A percentile compares a stretch with the other conserved stretches of the same genome.
phyloP scores from a whole-genome alignment of 2,113 vertebrate genomes.

The Anser brachyrhynchus region DNA sequence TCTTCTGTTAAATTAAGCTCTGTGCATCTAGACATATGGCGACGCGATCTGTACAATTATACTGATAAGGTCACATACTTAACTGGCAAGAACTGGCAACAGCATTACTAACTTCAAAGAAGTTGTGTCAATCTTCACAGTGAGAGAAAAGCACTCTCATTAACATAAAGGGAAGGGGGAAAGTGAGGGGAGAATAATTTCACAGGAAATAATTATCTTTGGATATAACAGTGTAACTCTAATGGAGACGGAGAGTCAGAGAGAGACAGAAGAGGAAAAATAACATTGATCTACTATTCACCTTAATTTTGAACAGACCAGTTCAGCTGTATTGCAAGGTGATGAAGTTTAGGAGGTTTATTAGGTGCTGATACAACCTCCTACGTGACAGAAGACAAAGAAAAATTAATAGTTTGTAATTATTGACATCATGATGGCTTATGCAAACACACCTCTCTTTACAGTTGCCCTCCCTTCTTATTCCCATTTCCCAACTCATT shows the following conservation, averaged over 20 bases:
- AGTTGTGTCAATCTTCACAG: constrained; percentile 45
- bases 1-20: constrained; percentile 55
- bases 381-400: not conserved
- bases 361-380: not conserved
- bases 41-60: constrained; percentile 59
- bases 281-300: not conserved
- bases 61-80: constrained; percentile 65
- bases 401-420: not conserved
- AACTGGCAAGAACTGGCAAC: constrained; percentile 29
- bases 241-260: not conserved
- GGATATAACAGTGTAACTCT: not conserved
- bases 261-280: not conserved
- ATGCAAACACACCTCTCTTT: not conserved
- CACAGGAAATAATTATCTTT: constrained; percentile 33
- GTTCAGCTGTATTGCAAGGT: not conserved
- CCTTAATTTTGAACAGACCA: not conserved
- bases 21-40: constrained; percentile 59
- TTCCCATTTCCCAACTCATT: not conserved
- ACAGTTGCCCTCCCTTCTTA: not conserved
- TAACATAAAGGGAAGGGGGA: constrained; percentile 8
- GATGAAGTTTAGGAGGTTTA: not conserved
- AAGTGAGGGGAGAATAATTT: constrained; percentile 18
- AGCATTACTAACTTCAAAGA: constrained; percentile 52
- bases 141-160: constrained; percentile 26
- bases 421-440: not conserved